phyloP scores from a whole-genome alignment of 2,113 vertebrate species.

The Gnathochromis pfefferi region DNA sequence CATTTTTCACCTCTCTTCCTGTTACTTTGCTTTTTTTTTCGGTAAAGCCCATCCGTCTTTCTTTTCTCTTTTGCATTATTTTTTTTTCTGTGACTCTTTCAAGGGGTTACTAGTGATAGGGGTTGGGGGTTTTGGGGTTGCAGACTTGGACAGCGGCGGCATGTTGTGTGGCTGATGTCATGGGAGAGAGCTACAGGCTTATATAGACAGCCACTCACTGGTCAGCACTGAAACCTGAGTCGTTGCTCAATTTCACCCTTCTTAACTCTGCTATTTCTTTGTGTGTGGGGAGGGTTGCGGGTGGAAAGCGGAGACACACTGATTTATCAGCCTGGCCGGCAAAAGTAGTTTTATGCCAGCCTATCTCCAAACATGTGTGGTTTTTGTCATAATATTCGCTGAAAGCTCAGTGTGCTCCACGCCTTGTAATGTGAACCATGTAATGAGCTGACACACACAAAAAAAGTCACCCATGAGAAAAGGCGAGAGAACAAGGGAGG shows the following conservation, averaged over 20 bases:
- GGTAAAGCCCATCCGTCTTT: not conserved
- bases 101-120: not conserved
- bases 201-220: constrained; percentile 37
- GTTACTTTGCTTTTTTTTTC: not conserved
- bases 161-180: constrained; percentile 62
- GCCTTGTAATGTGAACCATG: constrained; percentile 39
- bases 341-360: constrained; percentile 16
- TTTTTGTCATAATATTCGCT: constrained; percentile 20
- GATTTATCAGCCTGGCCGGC: constrained; percentile 31
- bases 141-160: constrained; percentile 23
- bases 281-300: not conserved
- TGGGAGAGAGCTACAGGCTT: constrained; percentile 51
- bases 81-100: not conserved
- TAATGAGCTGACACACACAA: constrained; percentile 10
- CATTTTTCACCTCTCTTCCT: not conserved
- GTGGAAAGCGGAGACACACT: constrained; percentile 13
- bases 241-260: constrained; percentile 59
- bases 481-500: not conserved
- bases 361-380: constrained; percentile 8
- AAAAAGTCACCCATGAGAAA: not conserved
- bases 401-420: not conserved
- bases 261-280: constrained; percentile 43
- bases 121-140: constrained; percentile 8
- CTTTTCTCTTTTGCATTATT: not conserved
- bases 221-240: constrained; percentile 57